Percentiles rank a stretch among this genome's conserved stretches.
These are phyloP conservation scores for Bombus confusus DNA, from an alignment of 1,140 invertebrate species.

Conservation along the genomic window DNA sequence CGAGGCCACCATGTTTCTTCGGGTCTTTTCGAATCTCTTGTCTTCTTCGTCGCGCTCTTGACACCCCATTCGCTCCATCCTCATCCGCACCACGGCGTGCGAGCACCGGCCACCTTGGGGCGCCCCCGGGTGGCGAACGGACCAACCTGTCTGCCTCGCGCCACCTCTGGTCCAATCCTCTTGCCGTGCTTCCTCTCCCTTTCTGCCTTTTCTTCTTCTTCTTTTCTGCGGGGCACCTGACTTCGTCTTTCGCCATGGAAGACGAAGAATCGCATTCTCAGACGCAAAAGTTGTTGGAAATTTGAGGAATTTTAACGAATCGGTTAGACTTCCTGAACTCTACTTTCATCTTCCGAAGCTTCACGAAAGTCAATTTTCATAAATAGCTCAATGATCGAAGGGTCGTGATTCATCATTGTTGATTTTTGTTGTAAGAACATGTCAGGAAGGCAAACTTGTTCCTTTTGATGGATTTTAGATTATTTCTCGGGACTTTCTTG, in stretches of 20 bases:
- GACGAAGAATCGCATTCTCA: neutral
- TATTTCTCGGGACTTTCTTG: too few species aligned
- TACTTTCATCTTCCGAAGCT: too few species aligned
- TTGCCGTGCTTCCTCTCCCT: constrained; percentile 33
- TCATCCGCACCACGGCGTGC: constrained; percentile 68
- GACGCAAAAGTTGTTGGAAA: neutral
- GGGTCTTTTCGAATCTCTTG: constrained; percentile 56
- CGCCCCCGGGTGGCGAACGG: constrained; percentile 80
- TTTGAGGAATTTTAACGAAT: neutral
- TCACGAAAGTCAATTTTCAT: too few species aligned
- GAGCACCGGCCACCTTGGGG: constrained; percentile 79
- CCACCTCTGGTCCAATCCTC: constrained; percentile 64
- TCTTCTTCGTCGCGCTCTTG: constrained; percentile 52
- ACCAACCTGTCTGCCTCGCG: constrained; percentile 73
- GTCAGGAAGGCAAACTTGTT: neutral
- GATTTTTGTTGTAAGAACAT: neutral
- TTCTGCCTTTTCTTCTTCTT: constrained; percentile 24
- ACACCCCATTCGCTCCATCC: constrained; percentile 38
- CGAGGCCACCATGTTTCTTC: constrained; percentile 82
- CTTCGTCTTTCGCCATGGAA: constrained; percentile 39
- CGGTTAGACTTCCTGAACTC: too few species aligned
- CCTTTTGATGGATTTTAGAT: neutral
- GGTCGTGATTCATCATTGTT: neutral
- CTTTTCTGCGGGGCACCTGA: constrained; percentile 12
- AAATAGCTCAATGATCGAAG: neutral